Evolutionary conservation across 2,888 invertebrate genomes (phyloP), one percentile per base, ranked within the genome.

Genomic region (Galeruca laticollis): DNA sequence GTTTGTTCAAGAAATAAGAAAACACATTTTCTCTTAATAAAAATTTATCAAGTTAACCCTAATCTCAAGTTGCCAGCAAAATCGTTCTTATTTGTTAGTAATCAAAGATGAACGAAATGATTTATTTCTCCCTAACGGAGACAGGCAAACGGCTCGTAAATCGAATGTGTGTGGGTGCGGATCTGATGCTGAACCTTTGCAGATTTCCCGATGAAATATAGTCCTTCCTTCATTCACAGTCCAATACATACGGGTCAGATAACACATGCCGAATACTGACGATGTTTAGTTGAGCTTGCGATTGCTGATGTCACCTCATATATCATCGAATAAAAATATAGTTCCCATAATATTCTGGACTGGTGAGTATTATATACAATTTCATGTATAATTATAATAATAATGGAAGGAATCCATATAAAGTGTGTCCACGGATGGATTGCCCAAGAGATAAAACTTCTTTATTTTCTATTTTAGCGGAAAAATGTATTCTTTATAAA

Each of bases 171-270:
- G 76, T 75, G 72, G 76, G 76, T 47, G 77, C 82, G 81, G 21
- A 52, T 83, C 83, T 83, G 83, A 83, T 80, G 79, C 80, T 82
- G 84, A 84, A 83, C 81, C 82, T 79, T 81, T 78, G 78, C 82
- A 81, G 82, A 82, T 82, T 82, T 52, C 52, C 81, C 78, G 77
- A 80, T 84, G 83, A 84, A 83, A 83, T 84, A 84, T 84, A 83
- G 82, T 52, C 26, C 52, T 52, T 78, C 80, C 80, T 83, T 83
- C 83, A 83, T 81, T 83, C 81, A 81, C 83, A 82, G 81, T 72
- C 78, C 52, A 52, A 21, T 26, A 21, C 52, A 26, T 52, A 47
- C 47, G 47, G 47, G 18, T 47, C 52, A 52, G 52, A 52, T 26
- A 26, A 52, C 52, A 26, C 52, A 52, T 26, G 52, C 52, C 52